Evolutionary conservation across 2,797 vertebrate species (phyloP).

Genomic region (Oryzias dopingdopingensis): DNA sequence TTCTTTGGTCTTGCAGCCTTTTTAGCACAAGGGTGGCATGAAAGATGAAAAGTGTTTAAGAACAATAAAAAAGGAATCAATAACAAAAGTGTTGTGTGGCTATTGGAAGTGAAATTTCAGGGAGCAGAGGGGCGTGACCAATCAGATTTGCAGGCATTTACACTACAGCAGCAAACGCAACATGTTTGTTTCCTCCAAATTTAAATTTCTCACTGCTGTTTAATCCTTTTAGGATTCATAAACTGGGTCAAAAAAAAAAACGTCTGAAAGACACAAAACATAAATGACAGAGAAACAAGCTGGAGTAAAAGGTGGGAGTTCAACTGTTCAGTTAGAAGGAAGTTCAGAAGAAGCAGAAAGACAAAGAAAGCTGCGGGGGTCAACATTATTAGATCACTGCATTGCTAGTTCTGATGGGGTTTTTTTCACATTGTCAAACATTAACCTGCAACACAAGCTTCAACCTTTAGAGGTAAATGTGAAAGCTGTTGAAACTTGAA

Average conservation of each 20-base stretch:
- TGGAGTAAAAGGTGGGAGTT: not conserved
- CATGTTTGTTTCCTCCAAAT: constrained; percentile 7
- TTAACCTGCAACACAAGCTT: not conserved
- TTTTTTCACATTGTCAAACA: not conserved
- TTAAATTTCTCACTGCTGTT: constrained; percentile 2
- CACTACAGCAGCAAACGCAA: constrained; percentile 1
- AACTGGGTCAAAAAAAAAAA: constrained; percentile 9
- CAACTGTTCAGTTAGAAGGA: constrained; percentile 2
- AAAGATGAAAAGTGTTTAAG: no score
- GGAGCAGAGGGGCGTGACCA: not conserved
- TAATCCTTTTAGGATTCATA: constrained; percentile 3
- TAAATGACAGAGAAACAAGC: not conserved
- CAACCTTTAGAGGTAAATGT: not conserved
- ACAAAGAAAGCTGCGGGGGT: not conserved
- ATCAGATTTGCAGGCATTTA: constrained; percentile 17
- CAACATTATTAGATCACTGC: not conserved
- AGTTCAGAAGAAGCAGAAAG: not conserved
- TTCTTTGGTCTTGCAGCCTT: no score
- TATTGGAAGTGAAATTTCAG: not conserved
- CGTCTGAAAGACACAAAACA: not conserved
- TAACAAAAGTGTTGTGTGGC: no score
- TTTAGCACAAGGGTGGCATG: no score
- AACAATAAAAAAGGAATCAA: no score
- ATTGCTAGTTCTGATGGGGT: not conserved
- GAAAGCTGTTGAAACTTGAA: not conserved